Conservation (phyloP, 2,113 vertebrate genomes). For the Mastomys coucha region DNA sequence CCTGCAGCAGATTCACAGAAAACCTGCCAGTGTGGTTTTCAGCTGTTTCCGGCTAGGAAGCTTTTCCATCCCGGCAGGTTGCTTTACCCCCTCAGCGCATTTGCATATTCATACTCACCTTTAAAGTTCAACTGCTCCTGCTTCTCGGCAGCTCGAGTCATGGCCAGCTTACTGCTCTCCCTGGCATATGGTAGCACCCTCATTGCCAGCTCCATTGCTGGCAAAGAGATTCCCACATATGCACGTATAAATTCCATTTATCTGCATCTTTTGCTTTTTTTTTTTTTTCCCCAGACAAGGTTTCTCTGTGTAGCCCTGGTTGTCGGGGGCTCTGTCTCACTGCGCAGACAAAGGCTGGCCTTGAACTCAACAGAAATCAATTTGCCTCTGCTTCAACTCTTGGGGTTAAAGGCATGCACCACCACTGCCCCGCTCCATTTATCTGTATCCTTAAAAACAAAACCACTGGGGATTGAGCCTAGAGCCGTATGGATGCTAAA, state of each 20-base stretch:
- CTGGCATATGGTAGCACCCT: accelerated
- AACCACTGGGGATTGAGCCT: background rate
- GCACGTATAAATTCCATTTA: background rate
- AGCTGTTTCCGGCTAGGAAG: background rate
- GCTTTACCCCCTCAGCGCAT: background rate
- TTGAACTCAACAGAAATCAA: background rate
- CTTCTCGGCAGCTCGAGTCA: background rate
- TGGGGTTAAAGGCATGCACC: background rate
- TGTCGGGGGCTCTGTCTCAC: background rate
- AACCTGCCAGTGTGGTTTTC: background rate
- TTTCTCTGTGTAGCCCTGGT: background rate
- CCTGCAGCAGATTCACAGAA: background rate
- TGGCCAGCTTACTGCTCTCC: background rate
- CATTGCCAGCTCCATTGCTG: background rate
- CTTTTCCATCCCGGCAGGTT: background rate
- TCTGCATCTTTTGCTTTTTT: background rate
- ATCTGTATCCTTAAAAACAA: background rate
- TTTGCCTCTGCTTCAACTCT: background rate
- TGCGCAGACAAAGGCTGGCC: background rate
- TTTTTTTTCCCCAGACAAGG: background rate
- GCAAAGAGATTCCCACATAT: accelerated
- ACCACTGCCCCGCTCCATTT: background rate
- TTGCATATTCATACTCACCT: slow-evolving; percentile 18
- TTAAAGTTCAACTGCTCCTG: slow-evolving; percentile 16
- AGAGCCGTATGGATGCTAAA: background rate